Percentiles rank a stretch among this genome's conserved stretches.
Evolutionary conservation across 2,113 vertebrate species (phyloP).

Genomic region (Orthonyx spaldingii): DNA sequence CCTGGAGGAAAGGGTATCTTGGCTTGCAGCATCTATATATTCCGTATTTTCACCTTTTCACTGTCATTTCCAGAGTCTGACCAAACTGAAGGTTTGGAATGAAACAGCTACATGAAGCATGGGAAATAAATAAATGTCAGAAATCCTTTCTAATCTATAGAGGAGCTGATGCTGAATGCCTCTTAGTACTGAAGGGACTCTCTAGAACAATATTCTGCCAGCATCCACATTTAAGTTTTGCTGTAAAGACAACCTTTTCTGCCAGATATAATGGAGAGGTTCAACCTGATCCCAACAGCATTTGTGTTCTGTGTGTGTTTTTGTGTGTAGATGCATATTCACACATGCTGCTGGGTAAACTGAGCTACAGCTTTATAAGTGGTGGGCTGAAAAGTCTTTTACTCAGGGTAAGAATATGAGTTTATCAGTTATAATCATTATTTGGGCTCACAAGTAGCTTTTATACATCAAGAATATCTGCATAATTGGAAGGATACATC

Average conservation of each 20-base stretch:
- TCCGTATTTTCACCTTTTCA: neutral
- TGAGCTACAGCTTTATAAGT: neutral
- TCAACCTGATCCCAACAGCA: neutral
- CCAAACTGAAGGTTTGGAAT: neutral
- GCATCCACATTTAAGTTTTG: neutral
- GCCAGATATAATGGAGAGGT: neutral
- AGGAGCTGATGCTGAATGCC: neutral
- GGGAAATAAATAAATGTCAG: neutral
- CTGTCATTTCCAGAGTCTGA: neutral
- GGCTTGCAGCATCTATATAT: neutral
- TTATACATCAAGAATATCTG: neutral
- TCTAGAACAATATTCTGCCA: neutral
- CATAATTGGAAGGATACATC: neutral
- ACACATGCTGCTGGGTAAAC: fast-evolving
- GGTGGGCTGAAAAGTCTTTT: neutral
- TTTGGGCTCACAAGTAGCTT: neutral
- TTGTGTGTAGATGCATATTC: neutral
- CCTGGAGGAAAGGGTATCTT: neutral
- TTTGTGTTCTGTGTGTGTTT: neutral
- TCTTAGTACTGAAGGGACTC: neutral
- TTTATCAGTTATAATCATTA: neutral
- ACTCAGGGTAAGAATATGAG: neutral
- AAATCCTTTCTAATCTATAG: neutral
- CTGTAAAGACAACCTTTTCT: neutral
- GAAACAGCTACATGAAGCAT: neutral